Conservation (phyloP, 2,888 invertebrate genomes). For the Anaspis maculata region DNA sequence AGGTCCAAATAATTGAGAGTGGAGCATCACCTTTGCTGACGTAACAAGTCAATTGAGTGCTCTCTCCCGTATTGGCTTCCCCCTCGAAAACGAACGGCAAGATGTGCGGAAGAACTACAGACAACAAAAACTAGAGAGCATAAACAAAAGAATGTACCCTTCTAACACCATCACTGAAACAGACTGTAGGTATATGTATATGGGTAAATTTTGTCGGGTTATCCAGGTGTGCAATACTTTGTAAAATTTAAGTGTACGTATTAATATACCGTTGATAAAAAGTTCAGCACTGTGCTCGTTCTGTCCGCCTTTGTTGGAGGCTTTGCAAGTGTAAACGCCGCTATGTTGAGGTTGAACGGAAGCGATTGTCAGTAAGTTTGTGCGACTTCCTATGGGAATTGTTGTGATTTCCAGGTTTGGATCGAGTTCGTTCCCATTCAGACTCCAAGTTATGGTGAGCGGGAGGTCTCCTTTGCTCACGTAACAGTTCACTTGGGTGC, state of each 20-base stretch:
- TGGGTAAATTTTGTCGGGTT: too few species aligned
- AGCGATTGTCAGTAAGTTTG: conserved; percentile 47
- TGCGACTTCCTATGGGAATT: conserved; percentile 44
- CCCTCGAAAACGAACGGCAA: conserved; percentile 60
- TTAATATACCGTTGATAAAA: conserved; percentile 59
- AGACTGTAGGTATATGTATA: too few species aligned
- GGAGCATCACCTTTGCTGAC: conserved; percentile 64
- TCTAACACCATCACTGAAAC: too few species aligned
- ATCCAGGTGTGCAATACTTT: conserved; percentile 2
- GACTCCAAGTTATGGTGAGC: conserved; percentile 61
- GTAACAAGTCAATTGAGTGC: conserved; percentile 58
- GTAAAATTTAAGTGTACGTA: conserved; percentile 27
- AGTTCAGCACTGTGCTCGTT: conserved; percentile 56
- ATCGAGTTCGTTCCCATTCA: conserved; percentile 55
- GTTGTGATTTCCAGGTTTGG: conserved; percentile 39
- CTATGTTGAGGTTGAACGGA: conserved; percentile 51
- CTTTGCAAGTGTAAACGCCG: conserved; percentile 62
- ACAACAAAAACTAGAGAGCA: too few species aligned
- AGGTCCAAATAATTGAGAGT: conserved; percentile 59
- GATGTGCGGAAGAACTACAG: conserved; percentile 53
- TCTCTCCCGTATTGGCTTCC: conserved; percentile 55
- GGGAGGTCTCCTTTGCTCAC: conserved; percentile 65
- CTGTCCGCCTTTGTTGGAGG: conserved; percentile 55
- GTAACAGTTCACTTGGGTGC: conserved; percentile 57
- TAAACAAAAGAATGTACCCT: too few species aligned